Evolutionary conservation across 2,797 vertebrate genomes (phyloP), one percentile per base, ranked within the genome.

Genomic region (Neoniphon sammara): DNA sequence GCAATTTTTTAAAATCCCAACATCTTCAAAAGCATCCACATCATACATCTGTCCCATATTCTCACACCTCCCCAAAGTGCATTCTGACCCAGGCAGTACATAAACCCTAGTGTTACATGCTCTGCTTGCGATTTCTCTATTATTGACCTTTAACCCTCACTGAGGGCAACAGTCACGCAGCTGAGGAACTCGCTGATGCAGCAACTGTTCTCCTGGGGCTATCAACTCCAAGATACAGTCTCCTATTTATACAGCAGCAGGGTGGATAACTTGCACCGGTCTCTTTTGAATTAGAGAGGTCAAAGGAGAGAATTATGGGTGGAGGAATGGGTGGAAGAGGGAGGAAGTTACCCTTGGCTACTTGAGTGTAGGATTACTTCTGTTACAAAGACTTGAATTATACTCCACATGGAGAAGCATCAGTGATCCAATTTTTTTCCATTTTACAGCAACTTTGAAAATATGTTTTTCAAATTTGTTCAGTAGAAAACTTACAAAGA

Each of bases 181-280:
- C 72, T 67, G 50, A 78, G 61, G 73, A 85, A 86, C 62, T 70
- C 30, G 70, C 82, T 83, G 86, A 90, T 74, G 74, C 74, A 49
- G 75, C 67, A 71, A 73, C 77, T 84, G 84, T 78, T 70, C 77
- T 85, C 72, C 42, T 3, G 66, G 31, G 70, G 39, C 57, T 23
- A 63, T 85, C 64, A 50, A 44, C 81, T 81, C 64, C 65, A 70
- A 46, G 75, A 70, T 30, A 20, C 9, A 34, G 73, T 47, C 57
- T 50, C 53, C 66, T 50, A 77, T 84, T 87, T 70, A 72, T 66
- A 63, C 67, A 79, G 53, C 46, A 34, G 66, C 76, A 78, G 77
- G 30, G 25, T 18, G 18, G 39, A 56, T 44, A 60, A 54, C 49
- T 44, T 25, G 58, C 21, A 31, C 25, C 23, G 11, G 18, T 54